These are phyloP conservation scores for Leptatherina wallacei DNA, from an alignment of 2,797 vertebrate species.

Conservation along the genomic window DNA sequence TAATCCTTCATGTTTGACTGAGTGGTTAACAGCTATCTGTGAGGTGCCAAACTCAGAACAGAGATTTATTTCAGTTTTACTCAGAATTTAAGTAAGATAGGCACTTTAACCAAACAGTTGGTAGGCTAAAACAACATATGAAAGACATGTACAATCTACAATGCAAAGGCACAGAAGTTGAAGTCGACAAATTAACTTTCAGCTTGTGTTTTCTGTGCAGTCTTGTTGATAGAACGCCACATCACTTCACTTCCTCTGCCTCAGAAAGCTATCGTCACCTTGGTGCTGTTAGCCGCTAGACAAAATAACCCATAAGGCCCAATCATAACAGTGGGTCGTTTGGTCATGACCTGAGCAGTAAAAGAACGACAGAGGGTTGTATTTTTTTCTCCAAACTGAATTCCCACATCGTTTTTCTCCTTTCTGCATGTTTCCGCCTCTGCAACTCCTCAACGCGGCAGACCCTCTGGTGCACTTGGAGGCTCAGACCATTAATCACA, in stretches of 20 bases:
- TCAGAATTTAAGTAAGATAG: background rate
- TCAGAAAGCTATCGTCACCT: conserved; percentile 56
- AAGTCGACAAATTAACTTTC: conserved; percentile 33
- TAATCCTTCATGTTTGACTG: too few relatives aligned
- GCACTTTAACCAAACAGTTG: background rate
- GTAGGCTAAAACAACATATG: background rate
- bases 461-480: conserved; percentile 55
- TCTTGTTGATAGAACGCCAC: conserved; percentile 39
- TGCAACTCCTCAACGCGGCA: conserved; percentile 56
- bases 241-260: conserved; percentile 49
- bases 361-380: conserved; percentile 51
- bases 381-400: conserved; percentile 52
- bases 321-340: conserved; percentile 51
- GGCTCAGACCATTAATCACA: conserved; percentile 62
- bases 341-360: conserved; percentile 50
- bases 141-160: background rate
- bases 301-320: conserved; percentile 59
- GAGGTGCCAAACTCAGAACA: too few relatives aligned
- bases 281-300: conserved; percentile 27
- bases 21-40: too few relatives aligned
- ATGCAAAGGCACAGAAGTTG: background rate
- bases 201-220: conserved; percentile 17
- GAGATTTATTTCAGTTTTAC: too few relatives aligned
- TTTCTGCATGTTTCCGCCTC: conserved; percentile 53
- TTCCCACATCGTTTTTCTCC: conserved; percentile 57